Evolutionary conservation across 2,797 vertebrate species (phyloP), one percentile per base, ranked within the genome.

Genomic region (Pangasius mekongensis): DNA sequence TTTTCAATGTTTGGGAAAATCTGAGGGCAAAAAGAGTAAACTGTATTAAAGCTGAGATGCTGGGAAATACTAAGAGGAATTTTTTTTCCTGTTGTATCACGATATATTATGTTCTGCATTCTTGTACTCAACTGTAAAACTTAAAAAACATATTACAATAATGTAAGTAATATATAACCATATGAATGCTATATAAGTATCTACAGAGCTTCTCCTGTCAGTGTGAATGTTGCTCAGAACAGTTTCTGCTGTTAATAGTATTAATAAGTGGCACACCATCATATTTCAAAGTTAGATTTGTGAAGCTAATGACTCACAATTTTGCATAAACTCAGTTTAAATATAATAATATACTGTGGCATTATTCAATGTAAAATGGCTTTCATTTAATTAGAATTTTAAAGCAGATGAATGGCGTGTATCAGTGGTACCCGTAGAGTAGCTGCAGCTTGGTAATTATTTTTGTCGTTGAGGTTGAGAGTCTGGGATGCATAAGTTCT

Each of bases 371-470:
- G 4, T 64, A 62, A 58, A 60, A 62, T 47, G 2, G 13, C 13
- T 36, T 80, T n/a, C 1, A 20, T 58, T 33, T 60, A 24, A 33
- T 80, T 52, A 33, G 8, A 16, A 58, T 24, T 58, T 36, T 6
- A 36, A 58, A 60, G 20, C 20, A 62, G 7, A 83, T n/a, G 9
- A 66, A 83, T 49, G 7, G 24, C 10, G 43, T 81, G 47, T 5
- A 54, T 69, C 16, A 30, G 5, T 39, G 3, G n/a, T 93, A 99
- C 98, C 92, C 91, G 96, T 91, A 99, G 91, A 10, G 71, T 91
- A 30, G 94, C 95, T 9, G 92, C 86, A 0, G 91, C 95, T 87
- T 98, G 97, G 93, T 97, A 95, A 66, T 93, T 88, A 91, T 98
- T 98, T 85, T 54, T 89, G 16, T 90, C 5, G 7, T 94, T 95